Evolutionary conservation across 2,888 invertebrate genomes (phyloP).

Genomic region (Argynnis bischoffii): DNA sequence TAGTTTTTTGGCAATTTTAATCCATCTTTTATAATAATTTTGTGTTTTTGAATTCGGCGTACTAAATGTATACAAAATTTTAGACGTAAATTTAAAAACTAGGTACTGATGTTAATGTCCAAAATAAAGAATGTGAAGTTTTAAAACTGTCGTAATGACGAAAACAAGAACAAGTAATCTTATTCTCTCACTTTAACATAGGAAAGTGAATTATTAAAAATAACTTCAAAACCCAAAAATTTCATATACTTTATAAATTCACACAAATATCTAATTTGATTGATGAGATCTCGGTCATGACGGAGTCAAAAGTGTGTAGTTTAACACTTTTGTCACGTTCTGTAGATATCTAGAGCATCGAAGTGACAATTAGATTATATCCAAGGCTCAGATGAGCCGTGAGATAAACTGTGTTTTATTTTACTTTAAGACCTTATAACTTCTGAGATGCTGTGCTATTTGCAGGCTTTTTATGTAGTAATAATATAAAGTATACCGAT

Average conservation of each 20-base stretch:
- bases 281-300: constrained; percentile 37
- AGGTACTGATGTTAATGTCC: no score
- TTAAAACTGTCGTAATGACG: no score
- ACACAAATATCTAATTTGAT: constrained; percentile 21
- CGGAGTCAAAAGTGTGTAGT: constrained; percentile 21
- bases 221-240: neutral
- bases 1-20: no score
- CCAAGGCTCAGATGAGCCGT: constrained; percentile 42
- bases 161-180: no score
- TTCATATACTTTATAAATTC: neutral
- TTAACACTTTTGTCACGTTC: constrained; percentile 39
- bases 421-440: constrained; percentile 22
- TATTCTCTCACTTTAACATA: neutral
- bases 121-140: no score
- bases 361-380: constrained; percentile 42
- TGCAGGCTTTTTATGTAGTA: neutral
- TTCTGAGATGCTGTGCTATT: constrained; percentile 17
- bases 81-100: no score
- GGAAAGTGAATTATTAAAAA: neutral
- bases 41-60: no score
- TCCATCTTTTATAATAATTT: no score
- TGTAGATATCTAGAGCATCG: constrained; percentile 37
- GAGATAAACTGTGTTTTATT: constrained; percentile 36
- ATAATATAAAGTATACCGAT: neutral
- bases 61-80: no score